Evolutionary conservation across 2,113 vertebrate genomes (phyloP).

Genomic region (Zosterops japonicus): DNA sequence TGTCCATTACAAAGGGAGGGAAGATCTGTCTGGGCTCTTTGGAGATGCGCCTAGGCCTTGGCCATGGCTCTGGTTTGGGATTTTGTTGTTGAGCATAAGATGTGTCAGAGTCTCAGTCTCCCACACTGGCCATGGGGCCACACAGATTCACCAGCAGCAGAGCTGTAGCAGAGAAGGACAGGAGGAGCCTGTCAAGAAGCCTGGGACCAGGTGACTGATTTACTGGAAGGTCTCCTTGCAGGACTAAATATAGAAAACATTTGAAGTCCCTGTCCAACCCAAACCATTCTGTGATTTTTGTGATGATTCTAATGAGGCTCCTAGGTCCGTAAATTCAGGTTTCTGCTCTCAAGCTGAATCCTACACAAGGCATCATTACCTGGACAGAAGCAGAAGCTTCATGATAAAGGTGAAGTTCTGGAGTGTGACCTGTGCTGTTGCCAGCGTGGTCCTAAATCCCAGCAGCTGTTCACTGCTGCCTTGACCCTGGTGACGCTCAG

Average conservation of each 20-base stretch:
- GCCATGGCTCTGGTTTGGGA: not conserved
- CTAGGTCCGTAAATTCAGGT: not conserved
- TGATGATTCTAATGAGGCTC: not conserved
- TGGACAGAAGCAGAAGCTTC: not conserved
- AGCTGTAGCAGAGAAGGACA: not conserved
- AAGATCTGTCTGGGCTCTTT: not conserved
- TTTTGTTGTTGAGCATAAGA: not conserved
- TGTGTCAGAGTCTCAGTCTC: not conserved
- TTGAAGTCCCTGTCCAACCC: not conserved
- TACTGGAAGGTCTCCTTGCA: not conserved
- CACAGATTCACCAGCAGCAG: not conserved
- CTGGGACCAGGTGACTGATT: not conserved
- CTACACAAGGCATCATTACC: not conserved
- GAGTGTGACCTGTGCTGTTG: not conserved
- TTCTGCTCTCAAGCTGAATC: not conserved
- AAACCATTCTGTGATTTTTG: not conserved
- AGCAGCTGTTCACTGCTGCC: not conserved
- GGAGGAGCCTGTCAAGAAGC: not conserved
- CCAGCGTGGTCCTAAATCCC: not conserved
- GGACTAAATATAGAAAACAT: not conserved
- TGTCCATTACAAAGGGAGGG: not conserved
- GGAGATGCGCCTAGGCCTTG: not conserved
- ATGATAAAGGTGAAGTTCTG: not conserved
- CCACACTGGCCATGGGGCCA: rapidly evolving
- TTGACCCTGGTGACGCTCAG: rapidly evolving